phyloP scores from a whole-genome alignment of 2,113 vertebrate species.

The Craseonycteris thonglongyai region DNA sequence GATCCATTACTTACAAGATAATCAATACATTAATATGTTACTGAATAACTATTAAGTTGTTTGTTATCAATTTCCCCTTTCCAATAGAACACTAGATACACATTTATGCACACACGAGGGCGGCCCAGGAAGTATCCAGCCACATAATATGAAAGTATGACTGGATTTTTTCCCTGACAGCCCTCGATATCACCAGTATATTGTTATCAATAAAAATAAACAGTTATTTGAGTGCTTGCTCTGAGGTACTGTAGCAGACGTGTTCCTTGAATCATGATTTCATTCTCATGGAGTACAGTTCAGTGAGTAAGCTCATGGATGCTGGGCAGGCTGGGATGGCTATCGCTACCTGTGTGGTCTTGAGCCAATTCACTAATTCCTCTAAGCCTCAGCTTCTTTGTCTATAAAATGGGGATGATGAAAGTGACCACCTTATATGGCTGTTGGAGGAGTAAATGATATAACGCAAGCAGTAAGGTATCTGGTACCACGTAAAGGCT shows the following conservation, averaged over 20 bases:
- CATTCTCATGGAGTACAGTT: not conserved
- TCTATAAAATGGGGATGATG: not conserved
- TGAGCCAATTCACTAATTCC: not conserved
- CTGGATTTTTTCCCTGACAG: no score
- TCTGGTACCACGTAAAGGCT: not conserved
- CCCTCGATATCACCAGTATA: no score
- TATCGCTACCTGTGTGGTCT: not conserved
- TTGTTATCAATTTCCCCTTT: not conserved
- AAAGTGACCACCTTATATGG: not conserved
- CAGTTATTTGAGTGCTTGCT: not conserved
- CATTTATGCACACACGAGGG: no score
- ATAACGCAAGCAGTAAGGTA: not conserved
- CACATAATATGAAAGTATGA: no score
- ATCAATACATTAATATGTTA: not conserved
- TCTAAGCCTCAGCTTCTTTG: not conserved
- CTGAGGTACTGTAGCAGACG: not conserved
- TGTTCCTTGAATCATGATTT: not conserved
- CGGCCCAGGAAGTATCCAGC: no score
- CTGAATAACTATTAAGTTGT: not conserved
- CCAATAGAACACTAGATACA: not conserved
- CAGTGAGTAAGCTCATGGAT: not conserved
- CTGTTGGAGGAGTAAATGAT: not conserved
- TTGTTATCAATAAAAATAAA: not conserved
- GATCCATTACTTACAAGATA: not conserved
- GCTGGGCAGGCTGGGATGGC: not conserved